A percentile compares a stretch with the other conserved stretches of the same genome.
phyloP scores from a whole-genome alignment of 2,113 vertebrate genomes.

The Bubo scandiacus region DNA sequence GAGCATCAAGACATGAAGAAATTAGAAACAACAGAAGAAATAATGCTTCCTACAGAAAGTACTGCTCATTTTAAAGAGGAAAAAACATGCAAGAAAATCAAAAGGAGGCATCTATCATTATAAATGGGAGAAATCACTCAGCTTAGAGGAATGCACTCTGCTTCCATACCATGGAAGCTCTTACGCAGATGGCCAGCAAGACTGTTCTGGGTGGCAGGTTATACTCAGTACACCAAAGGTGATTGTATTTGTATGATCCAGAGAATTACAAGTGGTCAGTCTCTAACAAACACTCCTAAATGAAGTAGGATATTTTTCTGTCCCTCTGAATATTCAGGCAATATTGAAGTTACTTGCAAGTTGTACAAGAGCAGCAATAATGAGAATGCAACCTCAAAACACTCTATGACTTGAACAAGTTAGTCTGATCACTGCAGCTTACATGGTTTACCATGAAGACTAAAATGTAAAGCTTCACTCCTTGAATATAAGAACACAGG shows the following conservation, averaged over 20 bases:
- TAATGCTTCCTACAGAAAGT: neutral
- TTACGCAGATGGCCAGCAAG: neutral
- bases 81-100: neutral
- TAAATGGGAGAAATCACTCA: neutral
- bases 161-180: neutral
- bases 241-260: neutral
- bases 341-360: neutral
- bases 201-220: neutral
- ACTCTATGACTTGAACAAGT: neutral
- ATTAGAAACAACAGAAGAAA: neutral
- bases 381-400: neutral
- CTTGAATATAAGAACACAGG: neutral
- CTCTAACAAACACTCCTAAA: neutral
- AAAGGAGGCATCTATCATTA: neutral
- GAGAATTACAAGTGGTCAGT: neutral
- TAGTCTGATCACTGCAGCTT: neutral
- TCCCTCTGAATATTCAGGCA: neutral
- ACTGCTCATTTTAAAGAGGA: neutral
- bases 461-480: neutral
- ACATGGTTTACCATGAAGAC: neutral
- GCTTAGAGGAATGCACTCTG: neutral
- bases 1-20: neutral
- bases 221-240: neutral
- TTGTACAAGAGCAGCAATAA: accelerated
- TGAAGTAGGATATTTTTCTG: neutral